Evolutionary conservation across 1,140 invertebrate species (phyloP), one percentile per base, ranked within the genome.

Genomic region (Aphis craccivora): DNA sequence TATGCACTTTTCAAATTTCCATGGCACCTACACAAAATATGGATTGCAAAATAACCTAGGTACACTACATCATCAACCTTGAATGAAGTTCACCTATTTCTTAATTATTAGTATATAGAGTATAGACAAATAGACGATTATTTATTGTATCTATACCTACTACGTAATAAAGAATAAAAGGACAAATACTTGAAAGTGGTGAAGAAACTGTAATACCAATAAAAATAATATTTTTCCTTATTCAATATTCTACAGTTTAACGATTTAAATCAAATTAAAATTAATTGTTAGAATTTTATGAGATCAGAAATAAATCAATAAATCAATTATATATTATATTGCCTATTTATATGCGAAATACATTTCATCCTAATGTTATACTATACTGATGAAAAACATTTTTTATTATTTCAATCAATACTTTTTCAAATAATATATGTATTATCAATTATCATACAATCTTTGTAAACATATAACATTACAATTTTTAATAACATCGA

Each of bases 1-100:
- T 90, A 67, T 90, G 53, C 89, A 60, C 55, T 90, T 90, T 90
- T 90, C 53, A 43, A 67, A 67, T 90, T 90, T 90, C 43, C 23
- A 25, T 43, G 53, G 20, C 20, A 53, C n/a, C 48, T 89, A 89
- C 45, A 51, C 87, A 35, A 76, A 76, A 76, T 87, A 89, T 89
- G 87, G 55, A 67, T 90, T 92, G 90, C 76, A 83, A 92, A 92
- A 92, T 23, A 81, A 83, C 14, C 14, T 45, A 81, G 11, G n/a
- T 83, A 83, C n/a, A 81, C 40, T 48, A 92, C 18, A 92, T 18
- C 35, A 20, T n/a, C n/a, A 40, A 92, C 90, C 90, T 92, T 92
- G 90, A 48, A 35, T 25, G 23, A 83, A 30, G 67, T 37, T 48
- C 67, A 37, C 67, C n/a, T 51, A 48, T 92, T 11, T 48, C n/a